Base-by-base conservation (phyloP, 1,140 invertebrate species). In the Hormaphis cornu region DNA sequence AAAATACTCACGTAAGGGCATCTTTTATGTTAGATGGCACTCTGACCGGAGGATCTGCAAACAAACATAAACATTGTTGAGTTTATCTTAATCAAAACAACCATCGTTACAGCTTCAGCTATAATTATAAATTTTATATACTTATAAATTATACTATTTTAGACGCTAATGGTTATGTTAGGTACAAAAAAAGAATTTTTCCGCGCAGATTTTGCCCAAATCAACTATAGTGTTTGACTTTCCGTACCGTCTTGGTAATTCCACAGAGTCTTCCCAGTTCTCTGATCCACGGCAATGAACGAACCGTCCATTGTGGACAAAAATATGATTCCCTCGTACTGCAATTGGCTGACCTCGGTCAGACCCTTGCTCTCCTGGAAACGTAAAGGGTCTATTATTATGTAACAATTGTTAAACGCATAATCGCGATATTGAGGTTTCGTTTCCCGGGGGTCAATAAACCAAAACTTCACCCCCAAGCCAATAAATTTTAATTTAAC, bases 231-330 rank as follows among this genome's bases (percentile, higher is more conserved):
- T n/a, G n/a, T n/a, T n/a, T n/a, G n/a, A n/a, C n/a, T n/a, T n/a
- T n/a, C n/a, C n/a, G 80, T 84, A 90, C 88, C 90, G 82, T 97
- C 91, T 80, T 90, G 87, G 69, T 95, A 83, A 75, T 86, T 88
- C 95, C 95, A 98, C 74, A 87, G 83, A 74, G 91, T 85, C 78
- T 87, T 82, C 71, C 94, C 95, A 52, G 89, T 87, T 73, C 83
- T 79, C 74, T 89, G 87, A 75, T 90, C 89, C 30, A 97, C 82
- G 30, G 90, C 93, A 73, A 90, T 86, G 73, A 97, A 85, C 59
- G 87, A 86, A 58, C 95, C 95, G 78, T 93, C 91, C 61, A 98
- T 81, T 6, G 94, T 97, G 16, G 93, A 92, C 75, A 97, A 87
- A 71, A 97, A 83, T 63, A 97, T 66, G 10, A 66, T 30, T 20